phyloP scores from a whole-genome alignment of 2,888 invertebrate species.

The Troides helena region DNA sequence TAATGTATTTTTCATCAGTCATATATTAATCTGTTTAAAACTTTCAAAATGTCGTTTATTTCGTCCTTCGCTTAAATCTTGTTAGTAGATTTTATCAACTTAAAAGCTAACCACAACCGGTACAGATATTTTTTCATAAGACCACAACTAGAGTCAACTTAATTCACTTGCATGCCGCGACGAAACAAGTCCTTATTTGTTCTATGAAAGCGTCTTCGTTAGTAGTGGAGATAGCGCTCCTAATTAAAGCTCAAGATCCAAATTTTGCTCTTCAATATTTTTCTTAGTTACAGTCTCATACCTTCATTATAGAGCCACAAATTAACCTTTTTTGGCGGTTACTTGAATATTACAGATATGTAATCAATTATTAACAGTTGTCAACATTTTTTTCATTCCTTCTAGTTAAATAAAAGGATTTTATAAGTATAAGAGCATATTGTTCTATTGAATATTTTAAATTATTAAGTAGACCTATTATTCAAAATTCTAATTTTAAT shows the following conservation, averaged over 20 bases:
- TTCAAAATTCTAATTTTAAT: too few species aligned
- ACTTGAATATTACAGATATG: too few species aligned
- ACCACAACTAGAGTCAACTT: not conserved
- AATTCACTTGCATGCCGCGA: not conserved
- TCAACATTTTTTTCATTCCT: too few species aligned
- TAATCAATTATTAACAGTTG: too few species aligned
- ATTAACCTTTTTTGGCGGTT: not conserved
- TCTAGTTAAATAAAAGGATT: too few species aligned
- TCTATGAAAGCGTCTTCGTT: slow-evolving; percentile 15
- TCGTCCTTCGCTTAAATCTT: not conserved
- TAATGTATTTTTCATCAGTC: not conserved
- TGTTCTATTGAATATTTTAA: too few species aligned
- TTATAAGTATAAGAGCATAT: too few species aligned
- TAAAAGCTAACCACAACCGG: too few species aligned
- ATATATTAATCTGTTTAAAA: too few species aligned
- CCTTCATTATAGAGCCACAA: not conserved
- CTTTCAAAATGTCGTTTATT: not conserved
- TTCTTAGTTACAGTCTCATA: not conserved
- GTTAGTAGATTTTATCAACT: slow-evolving; percentile 1
- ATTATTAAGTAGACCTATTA: too few species aligned
- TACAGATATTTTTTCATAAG: too few species aligned
- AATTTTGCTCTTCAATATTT: not conserved
- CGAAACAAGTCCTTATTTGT: slow-evolving; percentile 3
- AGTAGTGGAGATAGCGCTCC: slow-evolving; percentile 4
- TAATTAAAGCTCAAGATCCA: slow-evolving; percentile 13